Evolutionary conservation across 2,797 vertebrate genomes (phyloP).

Genomic region (Helicolenus hilgendorfi): DNA sequence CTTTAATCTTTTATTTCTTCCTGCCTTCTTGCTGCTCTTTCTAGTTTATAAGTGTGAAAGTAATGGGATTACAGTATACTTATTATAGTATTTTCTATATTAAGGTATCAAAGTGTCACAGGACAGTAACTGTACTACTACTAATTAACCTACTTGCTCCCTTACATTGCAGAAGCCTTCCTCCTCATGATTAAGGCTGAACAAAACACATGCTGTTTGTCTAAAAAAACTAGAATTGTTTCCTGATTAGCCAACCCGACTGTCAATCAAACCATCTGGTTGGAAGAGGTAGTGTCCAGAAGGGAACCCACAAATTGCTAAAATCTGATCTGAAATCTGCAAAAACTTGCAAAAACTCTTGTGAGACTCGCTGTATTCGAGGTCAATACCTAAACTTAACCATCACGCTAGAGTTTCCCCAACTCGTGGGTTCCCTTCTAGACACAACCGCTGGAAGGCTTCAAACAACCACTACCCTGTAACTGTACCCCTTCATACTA

Average conservation of each 20-base stretch:
- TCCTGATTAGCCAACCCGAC: background rate
- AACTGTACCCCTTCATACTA: background rate
- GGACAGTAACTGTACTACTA: no score
- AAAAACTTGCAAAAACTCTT: no score
- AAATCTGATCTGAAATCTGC: no score
- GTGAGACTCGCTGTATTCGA: no score
- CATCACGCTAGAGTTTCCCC: no score
- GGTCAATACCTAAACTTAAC: no score
- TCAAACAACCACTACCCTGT: background rate
- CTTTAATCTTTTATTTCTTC: background rate
- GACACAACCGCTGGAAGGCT: background rate
- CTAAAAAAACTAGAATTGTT: background rate
- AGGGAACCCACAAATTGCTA: no score
- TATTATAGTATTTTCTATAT: background rate
- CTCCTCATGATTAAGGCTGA: no score
- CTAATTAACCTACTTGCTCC: background rate
- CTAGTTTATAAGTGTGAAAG: background rate
- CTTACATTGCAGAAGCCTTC: background rate
- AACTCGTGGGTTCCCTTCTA: no score
- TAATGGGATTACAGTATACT: background rate
- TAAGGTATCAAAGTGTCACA: background rate
- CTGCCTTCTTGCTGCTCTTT: background rate
- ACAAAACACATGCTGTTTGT: conserved; percentile 2
- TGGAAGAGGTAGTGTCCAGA: background rate
- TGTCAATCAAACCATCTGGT: background rate